A percentile compares a stretch with the other conserved stretches of the same genome.
phyloP scores from a whole-genome alignment of 2,797 vertebrate species.

The Sarcoramphus papa region DNA sequence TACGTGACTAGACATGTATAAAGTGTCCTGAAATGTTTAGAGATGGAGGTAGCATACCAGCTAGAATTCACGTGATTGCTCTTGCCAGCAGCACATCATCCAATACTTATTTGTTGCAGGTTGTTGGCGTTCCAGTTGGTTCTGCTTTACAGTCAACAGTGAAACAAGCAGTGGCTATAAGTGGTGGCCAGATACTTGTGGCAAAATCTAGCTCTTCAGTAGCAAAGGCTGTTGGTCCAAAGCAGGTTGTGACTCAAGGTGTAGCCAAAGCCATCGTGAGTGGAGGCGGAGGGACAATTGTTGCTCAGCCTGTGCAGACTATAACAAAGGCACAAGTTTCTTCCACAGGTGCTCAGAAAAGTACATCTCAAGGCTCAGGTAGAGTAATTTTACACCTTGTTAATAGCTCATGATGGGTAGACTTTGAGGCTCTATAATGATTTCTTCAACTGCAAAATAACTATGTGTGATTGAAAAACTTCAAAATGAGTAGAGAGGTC shows the following conservation, averaged over 20 bases:
- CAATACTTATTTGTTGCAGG: constrained; percentile 71
- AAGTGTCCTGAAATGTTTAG: background rate
- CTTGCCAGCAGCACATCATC: background rate
- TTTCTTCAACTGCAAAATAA: background rate
- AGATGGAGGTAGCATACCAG: background rate
- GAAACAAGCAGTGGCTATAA: constrained; percentile 92
- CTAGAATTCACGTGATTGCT: background rate
- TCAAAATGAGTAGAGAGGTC: background rate
- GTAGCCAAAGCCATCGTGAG: constrained; percentile 97
- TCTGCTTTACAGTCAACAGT: constrained; percentile 89
- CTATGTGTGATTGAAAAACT: background rate
- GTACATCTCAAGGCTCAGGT: constrained; percentile 86
- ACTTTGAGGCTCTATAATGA: background rate
- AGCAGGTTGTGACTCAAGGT: constrained; percentile 95
- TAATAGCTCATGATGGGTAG: background rate
- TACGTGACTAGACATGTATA: background rate
- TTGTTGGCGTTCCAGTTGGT: constrained; percentile 89
- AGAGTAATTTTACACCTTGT: background rate
- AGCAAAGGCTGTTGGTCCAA: constrained; percentile 89
- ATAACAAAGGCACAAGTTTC: constrained; percentile 83
- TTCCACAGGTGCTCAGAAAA: constrained; percentile 83
- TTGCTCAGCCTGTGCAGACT: constrained; percentile 84
- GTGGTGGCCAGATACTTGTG: constrained; percentile 94
- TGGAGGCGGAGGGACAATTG: constrained; percentile 80
- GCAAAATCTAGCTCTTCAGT: constrained; percentile 88